A percentile compares a stretch with the other conserved stretches of the same genome.
Conservation (phyloP, 2,113 vertebrate species). For the Phaethon lepturus region DNA sequence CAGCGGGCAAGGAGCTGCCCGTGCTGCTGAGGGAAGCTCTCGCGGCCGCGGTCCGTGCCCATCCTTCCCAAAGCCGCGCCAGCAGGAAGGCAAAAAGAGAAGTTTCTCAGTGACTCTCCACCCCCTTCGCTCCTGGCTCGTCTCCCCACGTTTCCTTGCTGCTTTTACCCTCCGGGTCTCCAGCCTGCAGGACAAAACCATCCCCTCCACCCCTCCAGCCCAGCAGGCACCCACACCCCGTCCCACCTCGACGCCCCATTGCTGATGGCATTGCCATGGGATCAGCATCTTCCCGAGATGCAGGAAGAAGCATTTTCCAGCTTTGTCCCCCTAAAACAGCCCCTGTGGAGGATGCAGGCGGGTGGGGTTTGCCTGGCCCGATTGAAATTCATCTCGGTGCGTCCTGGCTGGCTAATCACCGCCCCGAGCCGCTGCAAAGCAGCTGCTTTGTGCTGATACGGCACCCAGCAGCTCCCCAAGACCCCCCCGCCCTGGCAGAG, state of each 20-base stretch:
- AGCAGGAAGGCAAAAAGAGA: background rate
- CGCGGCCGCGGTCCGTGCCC: rapidly evolving
- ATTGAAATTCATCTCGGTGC: background rate
- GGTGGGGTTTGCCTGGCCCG: background rate
- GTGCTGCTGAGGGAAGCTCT: background rate
- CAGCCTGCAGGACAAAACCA: background rate
- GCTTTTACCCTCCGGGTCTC: background rate
- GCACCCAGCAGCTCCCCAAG: background rate
- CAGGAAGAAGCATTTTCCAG: rapidly evolving
- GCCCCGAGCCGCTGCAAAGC: background rate
- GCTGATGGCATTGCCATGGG: rapidly evolving
- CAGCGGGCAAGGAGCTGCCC: background rate
- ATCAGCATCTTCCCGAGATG: background rate
- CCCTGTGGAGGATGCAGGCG: background rate
- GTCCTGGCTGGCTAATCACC: background rate
- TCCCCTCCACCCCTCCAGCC: background rate
- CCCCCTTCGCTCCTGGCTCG: background rate
- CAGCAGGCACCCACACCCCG: background rate
- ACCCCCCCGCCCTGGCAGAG: rapidly evolving
- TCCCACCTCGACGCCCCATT: rapidly evolving
- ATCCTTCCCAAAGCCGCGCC: background rate
- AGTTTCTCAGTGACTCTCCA: background rate
- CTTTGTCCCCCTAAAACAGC: background rate
- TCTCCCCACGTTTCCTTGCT: rapidly evolving
- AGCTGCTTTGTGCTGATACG: background rate